Evolutionary conservation across 2,113 vertebrate genomes (phyloP).

Genomic region (Oceanodroma tethys): DNA sequence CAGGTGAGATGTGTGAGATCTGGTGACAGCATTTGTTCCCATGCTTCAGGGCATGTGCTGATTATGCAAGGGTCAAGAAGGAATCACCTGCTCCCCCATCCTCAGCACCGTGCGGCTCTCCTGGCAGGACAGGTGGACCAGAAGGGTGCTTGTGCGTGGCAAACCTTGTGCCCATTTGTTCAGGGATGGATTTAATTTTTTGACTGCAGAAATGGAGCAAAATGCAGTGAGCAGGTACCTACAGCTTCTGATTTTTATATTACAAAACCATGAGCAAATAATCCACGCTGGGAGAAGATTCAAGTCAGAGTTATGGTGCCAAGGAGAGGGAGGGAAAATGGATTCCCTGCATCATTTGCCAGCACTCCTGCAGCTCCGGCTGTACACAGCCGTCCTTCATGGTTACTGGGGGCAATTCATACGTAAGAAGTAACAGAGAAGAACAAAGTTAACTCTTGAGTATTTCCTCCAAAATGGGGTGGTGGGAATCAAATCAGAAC

Average conservation of each 20-base stretch:
- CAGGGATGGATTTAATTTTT: not conserved
- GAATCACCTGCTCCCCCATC: not conserved
- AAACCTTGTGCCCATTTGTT: not conserved
- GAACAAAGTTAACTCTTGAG: not conserved
- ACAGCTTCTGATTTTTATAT: not conserved
- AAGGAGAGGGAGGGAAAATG: not conserved
- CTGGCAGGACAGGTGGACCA: not conserved
- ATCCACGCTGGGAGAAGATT: not conserved
- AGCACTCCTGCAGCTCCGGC: not conserved
- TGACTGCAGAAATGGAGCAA: not conserved
- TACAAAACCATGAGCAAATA: not conserved
- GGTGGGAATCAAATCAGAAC: not conserved
- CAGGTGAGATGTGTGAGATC: not conserved
- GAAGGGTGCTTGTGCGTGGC: not conserved
- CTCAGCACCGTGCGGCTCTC: not conserved
- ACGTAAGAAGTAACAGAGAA: not conserved
- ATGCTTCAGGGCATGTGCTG: not conserved
- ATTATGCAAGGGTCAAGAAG: not conserved
- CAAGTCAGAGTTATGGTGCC: not conserved
- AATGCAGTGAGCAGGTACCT: not conserved
- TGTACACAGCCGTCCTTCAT: fast-evolving
- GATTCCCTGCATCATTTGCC: not conserved
- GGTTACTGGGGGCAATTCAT: not conserved
- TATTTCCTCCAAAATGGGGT: not conserved
- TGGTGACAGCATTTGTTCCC: not conserved